Evolutionary conservation across 2,113 vertebrate genomes (phyloP), one percentile per base, ranked within the genome.

Genomic region (Python bivittatus): DNA sequence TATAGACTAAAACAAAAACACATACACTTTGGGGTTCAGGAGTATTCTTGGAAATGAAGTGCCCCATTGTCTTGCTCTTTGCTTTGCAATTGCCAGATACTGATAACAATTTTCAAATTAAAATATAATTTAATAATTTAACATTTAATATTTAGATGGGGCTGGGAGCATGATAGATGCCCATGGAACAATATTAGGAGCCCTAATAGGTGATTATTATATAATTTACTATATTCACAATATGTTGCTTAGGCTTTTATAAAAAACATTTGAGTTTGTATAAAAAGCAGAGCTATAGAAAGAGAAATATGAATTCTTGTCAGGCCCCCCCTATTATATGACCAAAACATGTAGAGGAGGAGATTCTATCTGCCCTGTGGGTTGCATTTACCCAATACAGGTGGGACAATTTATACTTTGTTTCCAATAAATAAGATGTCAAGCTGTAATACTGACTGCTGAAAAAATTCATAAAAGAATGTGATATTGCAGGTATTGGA

Each of bases 371-470:
- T 48, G 4, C 7, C 48, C 48, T 48, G 7, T 48, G 48, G 48
- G 48, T 48, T 48, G 48, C 48, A 48, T 48, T 48, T 48, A 6
- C 48, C 48, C 48, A 48, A 6, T 48, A 48, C 48, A 48, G 48
- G 48, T 48, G 48, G 48, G 48, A 48, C 48, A 48, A 48, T 48
- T 48, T 48, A 4, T 48, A 48, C 48, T 48, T 48, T 48, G 48
- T 48, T 48, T 94, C 95, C 90, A 64, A 7, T 29, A 29, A 90
- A 68, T 89, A 94, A 91, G 64, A 72, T 58, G 23, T 48, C 48
- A 48, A 48, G 48, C 48, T 48, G 48, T 48, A 48, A 48, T 48
- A 48, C 4, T 48, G 5, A 48, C 48, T 48, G 48, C 48, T 48
- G 48, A 48, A 48, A 48, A 48, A 48, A 48, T 4, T 48, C 48